phyloP scores from a whole-genome alignment of 2,888 invertebrate species.

The Hirtodrosophila confusa region DNA sequence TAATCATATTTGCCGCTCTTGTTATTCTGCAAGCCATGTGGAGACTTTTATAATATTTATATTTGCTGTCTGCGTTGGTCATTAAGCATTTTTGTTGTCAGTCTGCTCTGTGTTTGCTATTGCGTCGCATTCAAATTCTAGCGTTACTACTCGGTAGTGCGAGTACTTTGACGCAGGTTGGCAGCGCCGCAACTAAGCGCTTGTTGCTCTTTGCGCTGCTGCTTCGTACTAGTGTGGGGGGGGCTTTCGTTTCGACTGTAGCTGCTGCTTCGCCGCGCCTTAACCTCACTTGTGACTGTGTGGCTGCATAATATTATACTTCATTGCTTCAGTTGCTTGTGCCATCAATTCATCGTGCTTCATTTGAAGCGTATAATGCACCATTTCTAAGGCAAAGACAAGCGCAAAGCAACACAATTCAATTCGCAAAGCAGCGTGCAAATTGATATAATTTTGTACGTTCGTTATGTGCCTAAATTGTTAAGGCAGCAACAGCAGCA shows the following conservation, averaged over 20 bases:
- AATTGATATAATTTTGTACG: constrained; percentile 26
- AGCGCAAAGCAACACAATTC: constrained; percentile 34
- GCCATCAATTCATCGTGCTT: constrained; percentile 32
- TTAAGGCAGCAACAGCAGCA: constrained; percentile 16
- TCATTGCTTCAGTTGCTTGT: constrained; percentile 2
- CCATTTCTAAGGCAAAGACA: constrained; percentile 44
- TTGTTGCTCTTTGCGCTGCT: constrained; percentile 56
- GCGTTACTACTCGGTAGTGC: constrained; percentile 8
- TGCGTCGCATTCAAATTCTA: constrained; percentile 49
- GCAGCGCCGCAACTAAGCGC: constrained; percentile 47
- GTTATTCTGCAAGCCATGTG: neutral
- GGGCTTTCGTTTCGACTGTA: constrained; percentile 39
- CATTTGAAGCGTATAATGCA: constrained; percentile 46
- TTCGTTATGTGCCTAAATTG: constrained; percentile 5
- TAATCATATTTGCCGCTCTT: constrained; percentile 33
- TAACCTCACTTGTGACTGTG: constrained; percentile 71
- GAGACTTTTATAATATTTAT: neutral
- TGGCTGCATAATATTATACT: constrained; percentile 71
- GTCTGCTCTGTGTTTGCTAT: constrained; percentile 19
- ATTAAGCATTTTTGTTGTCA: constrained; percentile 1
- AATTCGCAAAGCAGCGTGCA: constrained; percentile 48
- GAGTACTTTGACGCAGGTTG: constrained; percentile 32
- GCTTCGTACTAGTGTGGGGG: constrained; percentile 58
- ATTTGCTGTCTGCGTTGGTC: neutral
- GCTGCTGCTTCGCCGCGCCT: constrained; percentile 46